Percentiles rank a stretch among this genome's conserved stretches.
These are phyloP conservation scores for Augiades crinisus DNA, from an alignment of 2,888 invertebrate genomes.

Conservation along the genomic window DNA sequence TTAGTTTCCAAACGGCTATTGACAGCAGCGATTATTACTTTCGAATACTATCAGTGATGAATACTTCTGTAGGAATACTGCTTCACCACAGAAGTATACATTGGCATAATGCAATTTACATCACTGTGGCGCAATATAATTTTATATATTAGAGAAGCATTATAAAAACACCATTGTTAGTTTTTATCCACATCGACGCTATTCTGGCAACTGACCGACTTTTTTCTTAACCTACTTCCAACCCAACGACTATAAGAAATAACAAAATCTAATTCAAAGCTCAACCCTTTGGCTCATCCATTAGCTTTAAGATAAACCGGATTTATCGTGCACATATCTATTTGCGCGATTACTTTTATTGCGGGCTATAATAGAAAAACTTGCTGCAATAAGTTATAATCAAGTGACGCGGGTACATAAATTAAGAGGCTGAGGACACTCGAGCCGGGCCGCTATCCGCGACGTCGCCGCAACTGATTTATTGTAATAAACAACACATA, in stretches of 20 bases:
- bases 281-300: slow-evolving; percentile 10
- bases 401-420: slow-evolving; percentile 36
- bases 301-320: slow-evolving; percentile 22
- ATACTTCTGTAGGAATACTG: too few species aligned
- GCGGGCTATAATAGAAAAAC: slow-evolving; percentile 27
- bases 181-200: too few species aligned
- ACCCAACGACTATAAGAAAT: background rate
- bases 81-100: too few species aligned
- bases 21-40: too few species aligned
- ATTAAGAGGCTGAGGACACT: slow-evolving; percentile 35
- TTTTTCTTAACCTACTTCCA: background rate
- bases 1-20: too few species aligned
- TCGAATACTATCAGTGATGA: too few species aligned
- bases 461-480: slow-evolving; percentile 47
- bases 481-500: slow-evolving; percentile 56
- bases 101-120: too few species aligned
- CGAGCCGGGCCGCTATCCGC: slow-evolving; percentile 17
- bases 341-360: slow-evolving; percentile 25
- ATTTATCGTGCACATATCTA: slow-evolving; percentile 20
- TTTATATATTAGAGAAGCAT: too few species aligned
- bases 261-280: background rate
- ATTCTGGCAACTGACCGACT: background rate
- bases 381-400: slow-evolving; percentile 30
- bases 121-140: too few species aligned
- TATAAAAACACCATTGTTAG: too few species aligned